phyloP scores from a whole-genome alignment of 2,113 vertebrate species.

The Prionailurus bengalensis region DNA sequence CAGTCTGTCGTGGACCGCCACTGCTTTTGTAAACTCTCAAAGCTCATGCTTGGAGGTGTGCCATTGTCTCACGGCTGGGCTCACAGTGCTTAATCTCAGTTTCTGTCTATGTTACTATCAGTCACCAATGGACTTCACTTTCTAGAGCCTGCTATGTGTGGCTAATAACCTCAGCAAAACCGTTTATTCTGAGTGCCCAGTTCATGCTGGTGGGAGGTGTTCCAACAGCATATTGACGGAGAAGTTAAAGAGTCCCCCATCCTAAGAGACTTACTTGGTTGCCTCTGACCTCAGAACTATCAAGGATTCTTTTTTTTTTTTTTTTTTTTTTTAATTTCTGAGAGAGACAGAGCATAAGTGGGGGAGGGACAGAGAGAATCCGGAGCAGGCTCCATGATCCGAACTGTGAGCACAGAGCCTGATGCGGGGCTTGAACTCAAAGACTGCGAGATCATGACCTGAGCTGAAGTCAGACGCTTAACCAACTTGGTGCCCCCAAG shows the following conservation, averaged over 20 bases:
- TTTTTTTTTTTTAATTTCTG: no score
- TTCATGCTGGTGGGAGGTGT: neutral
- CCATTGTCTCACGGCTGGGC: accelerated
- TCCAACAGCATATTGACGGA: accelerated
- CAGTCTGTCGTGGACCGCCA: neutral
- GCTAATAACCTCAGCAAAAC: neutral
- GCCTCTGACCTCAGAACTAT: neutral
- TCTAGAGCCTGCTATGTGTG: neutral
- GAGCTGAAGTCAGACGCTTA: no score
- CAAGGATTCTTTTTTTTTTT: no score
- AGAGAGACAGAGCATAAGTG: no score
- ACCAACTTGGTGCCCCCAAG: no score
- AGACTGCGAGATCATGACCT: no score
- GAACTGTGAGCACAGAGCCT: no score
- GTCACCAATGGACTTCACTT: neutral
- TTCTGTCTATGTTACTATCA: accelerated
- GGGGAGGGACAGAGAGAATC: no score
- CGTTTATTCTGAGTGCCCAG: neutral
- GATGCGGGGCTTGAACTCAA: no score
- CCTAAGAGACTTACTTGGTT: neutral
- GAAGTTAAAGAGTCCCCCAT: neutral
- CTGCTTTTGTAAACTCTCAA: neutral
- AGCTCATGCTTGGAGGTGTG: no score
- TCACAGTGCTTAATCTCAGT: neutral
- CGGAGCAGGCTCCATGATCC: no score